These are phyloP conservation scores for Puffinus mauretanicus DNA, from an alignment of 2,113 vertebrate species.

Conservation along the genomic window DNA sequence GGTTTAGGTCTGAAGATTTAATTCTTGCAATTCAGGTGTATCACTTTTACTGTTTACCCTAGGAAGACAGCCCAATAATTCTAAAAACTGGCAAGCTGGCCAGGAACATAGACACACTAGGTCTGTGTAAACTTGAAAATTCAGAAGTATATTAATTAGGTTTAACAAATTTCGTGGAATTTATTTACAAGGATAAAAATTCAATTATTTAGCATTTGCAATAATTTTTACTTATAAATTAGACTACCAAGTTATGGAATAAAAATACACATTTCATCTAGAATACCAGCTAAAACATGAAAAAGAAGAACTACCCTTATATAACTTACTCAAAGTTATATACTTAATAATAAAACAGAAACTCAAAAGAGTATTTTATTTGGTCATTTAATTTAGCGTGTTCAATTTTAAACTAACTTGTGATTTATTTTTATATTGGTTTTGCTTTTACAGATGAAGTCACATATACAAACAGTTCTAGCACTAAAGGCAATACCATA, in stretches of 20 bases:
- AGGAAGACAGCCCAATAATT: background rate
- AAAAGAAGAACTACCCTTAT: background rate
- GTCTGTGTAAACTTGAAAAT: background rate
- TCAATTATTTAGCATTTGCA: background rate
- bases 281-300: background rate
- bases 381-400: constrained; percentile 3
- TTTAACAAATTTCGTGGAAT: background rate
- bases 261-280: background rate
- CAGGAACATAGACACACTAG: background rate
- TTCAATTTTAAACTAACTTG: constrained; percentile 11
- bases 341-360: constrained; percentile 23
- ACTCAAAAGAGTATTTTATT: background rate
- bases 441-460: constrained; percentile 34
- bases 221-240: background rate
- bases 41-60: background rate
- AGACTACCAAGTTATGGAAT: background rate
- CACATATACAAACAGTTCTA: constrained; percentile 25
- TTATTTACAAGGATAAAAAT: background rate
- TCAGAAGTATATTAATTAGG: background rate
- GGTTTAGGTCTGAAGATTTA: constrained; percentile 7
- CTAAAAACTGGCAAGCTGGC: background rate
- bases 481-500: constrained; percentile 5
- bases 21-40: background rate
- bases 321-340: background rate
- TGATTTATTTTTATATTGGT: constrained; percentile 31